Percentiles rank a stretch among this genome's conserved stretches.
Conservation (phyloP, 2,113 vertebrate genomes). For the Motacilla alba region DNA sequence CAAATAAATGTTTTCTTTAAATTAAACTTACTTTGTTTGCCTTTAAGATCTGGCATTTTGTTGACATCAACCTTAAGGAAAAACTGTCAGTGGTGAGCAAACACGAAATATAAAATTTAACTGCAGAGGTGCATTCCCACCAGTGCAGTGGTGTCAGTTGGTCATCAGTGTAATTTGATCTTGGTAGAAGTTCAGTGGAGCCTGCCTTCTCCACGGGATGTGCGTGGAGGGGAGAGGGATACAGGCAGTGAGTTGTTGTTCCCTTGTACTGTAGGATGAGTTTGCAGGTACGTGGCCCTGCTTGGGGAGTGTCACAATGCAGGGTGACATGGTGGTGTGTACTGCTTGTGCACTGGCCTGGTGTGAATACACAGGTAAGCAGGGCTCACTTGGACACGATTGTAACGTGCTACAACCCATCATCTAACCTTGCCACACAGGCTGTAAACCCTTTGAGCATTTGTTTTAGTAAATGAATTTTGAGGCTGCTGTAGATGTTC, state of each 20-base stretch:
- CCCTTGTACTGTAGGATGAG: background rate
- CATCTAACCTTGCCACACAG: conserved; percentile 4
- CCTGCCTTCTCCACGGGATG: background rate
- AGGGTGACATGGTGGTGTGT: background rate
- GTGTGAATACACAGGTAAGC: background rate
- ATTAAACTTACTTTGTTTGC: conserved; percentile 39
- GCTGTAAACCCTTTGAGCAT: conserved; percentile 42
- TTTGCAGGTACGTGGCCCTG: background rate
- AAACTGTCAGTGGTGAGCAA: background rate
- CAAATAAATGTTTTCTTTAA: conserved; percentile 72
- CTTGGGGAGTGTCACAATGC: background rate
- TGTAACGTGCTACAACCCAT: background rate
- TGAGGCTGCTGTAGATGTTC: conserved; percentile 58
- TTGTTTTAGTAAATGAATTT: conserved; percentile 16
- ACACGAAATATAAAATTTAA: background rate
- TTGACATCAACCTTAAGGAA: background rate
- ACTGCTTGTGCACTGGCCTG: background rate
- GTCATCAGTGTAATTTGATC: background rate
- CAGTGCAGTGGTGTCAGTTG: background rate
- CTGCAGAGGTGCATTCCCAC: background rate
- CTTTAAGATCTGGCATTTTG: conserved; percentile 35
- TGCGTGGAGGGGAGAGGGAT: background rate
- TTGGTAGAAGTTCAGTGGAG: background rate
- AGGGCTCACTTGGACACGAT: background rate
- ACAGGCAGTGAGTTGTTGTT: background rate